Conservation (phyloP, 1,140 invertebrate species). For the Drosophila melanica region DNA sequence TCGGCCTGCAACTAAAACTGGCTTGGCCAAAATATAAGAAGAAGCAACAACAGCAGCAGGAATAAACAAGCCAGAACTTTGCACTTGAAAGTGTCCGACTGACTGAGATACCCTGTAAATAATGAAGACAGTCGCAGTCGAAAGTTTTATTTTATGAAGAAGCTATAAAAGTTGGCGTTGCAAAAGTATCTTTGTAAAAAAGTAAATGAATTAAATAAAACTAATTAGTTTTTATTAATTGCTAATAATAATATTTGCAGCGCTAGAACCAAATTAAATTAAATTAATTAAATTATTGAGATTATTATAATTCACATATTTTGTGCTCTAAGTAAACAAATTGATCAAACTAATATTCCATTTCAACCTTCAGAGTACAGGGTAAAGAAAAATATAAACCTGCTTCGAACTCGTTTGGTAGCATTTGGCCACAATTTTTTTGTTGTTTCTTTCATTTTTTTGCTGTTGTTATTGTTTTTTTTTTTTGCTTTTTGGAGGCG, state of each 20-base stretch:
- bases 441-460: not conserved
- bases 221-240: no score
- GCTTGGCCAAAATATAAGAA: constrained; percentile 37
- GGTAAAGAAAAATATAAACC: constrained; percentile 51
- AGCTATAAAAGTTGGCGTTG: no score
- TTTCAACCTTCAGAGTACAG: not conserved
- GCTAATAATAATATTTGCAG: no score
- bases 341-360: not conserved
- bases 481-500: constrained; percentile 30
- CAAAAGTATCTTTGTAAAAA: no score
- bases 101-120: not conserved
- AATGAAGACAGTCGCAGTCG: not conserved
- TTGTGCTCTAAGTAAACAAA: not conserved
- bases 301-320: no score
- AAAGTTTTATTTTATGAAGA: no score
- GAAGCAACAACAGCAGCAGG: not conserved
- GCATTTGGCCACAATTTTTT: constrained; percentile 56
- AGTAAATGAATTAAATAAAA: no score
- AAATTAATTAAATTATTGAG: no score
- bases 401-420: constrained; percentile 77
- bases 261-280: no score
- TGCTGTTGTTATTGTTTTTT: constrained; percentile 7
- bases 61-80: not conserved
- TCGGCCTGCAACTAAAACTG: constrained; percentile 25
- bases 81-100: no score